Conservation (phyloP, 2,113 vertebrate genomes). For the Laticauda laticaudata region DNA sequence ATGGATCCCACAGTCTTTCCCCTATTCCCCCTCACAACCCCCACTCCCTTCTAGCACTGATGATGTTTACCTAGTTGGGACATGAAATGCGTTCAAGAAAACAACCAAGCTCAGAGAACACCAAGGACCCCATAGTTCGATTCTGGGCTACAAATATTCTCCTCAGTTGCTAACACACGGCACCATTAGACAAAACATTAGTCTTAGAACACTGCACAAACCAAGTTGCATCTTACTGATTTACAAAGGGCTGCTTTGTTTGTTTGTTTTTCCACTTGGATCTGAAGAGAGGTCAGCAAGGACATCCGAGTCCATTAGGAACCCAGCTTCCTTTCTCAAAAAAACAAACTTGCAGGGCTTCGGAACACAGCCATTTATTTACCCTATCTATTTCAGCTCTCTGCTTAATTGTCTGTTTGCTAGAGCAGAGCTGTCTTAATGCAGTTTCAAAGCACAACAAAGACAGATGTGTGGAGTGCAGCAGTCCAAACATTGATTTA, state of each 20-base stretch:
- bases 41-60: too few relatives aligned
- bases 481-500: not conserved
- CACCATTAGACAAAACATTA: not conserved
- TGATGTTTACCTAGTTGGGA: too few relatives aligned
- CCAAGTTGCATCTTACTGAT: not conserved
- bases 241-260: not conserved
- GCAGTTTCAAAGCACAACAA: not conserved
- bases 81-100: too few relatives aligned
- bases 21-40: too few relatives aligned
- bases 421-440: not conserved
- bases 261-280: not conserved
- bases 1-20: too few relatives aligned
- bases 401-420: conserved; percentile 5
- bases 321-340: not conserved
- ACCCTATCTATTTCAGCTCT: not conserved
- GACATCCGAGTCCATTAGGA: not conserved
- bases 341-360: not conserved
- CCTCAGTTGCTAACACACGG: not conserved
- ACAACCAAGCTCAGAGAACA: not conserved
- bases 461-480: not conserved
- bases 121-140: not conserved
- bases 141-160: not conserved
- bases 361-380: not conserved
- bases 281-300: not conserved
- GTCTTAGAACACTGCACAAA: not conserved